Evolutionary conservation across 2,797 vertebrate genomes (phyloP).

Genomic region (Petrocephalus schoutedeni): DNA sequence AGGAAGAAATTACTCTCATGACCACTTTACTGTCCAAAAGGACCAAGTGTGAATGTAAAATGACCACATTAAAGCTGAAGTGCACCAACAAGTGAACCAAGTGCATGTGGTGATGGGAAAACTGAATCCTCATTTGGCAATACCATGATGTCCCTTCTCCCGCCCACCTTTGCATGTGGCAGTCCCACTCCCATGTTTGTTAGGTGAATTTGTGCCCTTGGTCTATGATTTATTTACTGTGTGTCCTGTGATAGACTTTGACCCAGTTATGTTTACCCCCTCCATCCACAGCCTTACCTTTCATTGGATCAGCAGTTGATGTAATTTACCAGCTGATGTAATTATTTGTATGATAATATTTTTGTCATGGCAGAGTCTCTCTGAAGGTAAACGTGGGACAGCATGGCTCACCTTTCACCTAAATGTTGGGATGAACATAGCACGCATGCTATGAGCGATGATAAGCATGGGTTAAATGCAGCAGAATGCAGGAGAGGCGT

Average conservation of each 20-base stretch:
- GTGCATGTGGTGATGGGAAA: not conserved
- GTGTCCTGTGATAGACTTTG: not conserved
- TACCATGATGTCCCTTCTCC: not conserved
- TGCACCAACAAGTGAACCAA: not conserved
- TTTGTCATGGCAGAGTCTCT: not conserved
- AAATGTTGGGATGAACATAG: not conserved
- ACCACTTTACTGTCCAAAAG: no score
- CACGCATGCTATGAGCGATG: not conserved
- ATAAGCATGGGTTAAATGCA: not conserved
- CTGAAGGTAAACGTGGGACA: not conserved
- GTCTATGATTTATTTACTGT: not conserved
- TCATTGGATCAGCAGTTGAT: not conserved
- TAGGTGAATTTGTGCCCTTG: not conserved
- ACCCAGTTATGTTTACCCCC: not conserved
- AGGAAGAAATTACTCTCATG: no score
- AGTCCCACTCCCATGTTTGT: not conserved
- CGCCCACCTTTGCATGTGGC: not conserved
- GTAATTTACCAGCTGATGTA: not conserved
- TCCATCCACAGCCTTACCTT: not conserved
- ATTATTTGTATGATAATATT: not conserved
- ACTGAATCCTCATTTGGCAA: not conserved
- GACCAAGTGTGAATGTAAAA: no score
- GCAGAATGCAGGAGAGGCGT: not conserved
- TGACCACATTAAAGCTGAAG: no score
- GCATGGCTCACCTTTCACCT: constrained; percentile 1